phyloP scores from a whole-genome alignment of 2,888 invertebrate species.

The Papilio elwesi region DNA sequence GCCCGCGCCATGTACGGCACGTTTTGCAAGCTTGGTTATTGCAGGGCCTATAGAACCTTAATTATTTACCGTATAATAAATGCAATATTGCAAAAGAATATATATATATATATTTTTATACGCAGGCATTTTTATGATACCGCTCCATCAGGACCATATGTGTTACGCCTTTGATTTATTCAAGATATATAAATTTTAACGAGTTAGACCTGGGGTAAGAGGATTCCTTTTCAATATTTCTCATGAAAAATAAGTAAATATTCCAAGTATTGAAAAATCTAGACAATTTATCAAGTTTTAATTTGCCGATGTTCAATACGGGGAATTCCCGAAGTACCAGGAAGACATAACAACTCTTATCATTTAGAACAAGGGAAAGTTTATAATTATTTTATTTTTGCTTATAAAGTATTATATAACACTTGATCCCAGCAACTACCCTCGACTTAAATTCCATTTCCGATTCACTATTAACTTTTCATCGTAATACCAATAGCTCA shows the following conservation, averaged over 20 bases:
- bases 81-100: slow-evolving; percentile 18
- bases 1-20: slow-evolving; percentile 68
- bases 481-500: too few relatives aligned
- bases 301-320: not conserved
- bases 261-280: not conserved
- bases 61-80: slow-evolving; percentile 9
- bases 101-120: slow-evolving; percentile 8
- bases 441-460: too few relatives aligned
- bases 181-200: too few relatives aligned
- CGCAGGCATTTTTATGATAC: too few relatives aligned
- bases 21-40: slow-evolving; percentile 64
- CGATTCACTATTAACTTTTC: too few relatives aligned
- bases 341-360: not conserved
- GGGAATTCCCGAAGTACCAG: not conserved
- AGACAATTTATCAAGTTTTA: not conserved
- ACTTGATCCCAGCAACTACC: too few relatives aligned
- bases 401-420: too few relatives aligned
- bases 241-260: not conserved
- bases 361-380: not conserved
- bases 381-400: too few relatives aligned
- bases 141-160: too few relatives aligned
- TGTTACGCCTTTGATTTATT: too few relatives aligned
- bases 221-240: too few relatives aligned
- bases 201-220: too few relatives aligned
- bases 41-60: slow-evolving; percentile 10